These are phyloP conservation scores for Rhogogaster chlorosoma DNA, from an alignment of 2,888 invertebrate species.

Conservation along the genomic window DNA sequence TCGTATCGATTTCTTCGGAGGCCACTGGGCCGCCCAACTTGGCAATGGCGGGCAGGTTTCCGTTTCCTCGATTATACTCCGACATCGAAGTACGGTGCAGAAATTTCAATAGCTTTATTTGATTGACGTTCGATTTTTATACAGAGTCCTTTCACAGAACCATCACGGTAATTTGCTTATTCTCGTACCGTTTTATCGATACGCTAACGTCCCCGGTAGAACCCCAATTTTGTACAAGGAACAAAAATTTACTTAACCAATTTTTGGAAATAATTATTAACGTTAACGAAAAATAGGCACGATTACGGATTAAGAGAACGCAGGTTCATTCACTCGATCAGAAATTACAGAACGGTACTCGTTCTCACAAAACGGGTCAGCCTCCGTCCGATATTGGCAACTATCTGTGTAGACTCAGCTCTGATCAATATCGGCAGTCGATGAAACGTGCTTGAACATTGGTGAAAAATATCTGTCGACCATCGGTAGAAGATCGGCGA, in stretches of 20 bases:
- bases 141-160: not conserved
- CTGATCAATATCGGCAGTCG: not conserved
- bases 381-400: not conserved
- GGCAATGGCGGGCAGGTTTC: too few relatives aligned
- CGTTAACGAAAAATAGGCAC: not conserved
- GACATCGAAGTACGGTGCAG: not conserved
- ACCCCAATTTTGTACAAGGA: not conserved
- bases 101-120: constrained; percentile 4
- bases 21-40: not conserved
- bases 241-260: not conserved
- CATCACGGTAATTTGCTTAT: not conserved
- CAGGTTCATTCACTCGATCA: not conserved
- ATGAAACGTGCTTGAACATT: not conserved
- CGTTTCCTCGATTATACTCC: not conserved
- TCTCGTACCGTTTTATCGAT: not conserved
- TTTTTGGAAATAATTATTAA: not conserved
- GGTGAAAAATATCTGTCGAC: not conserved
- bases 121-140: not conserved
- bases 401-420: not conserved
- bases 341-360: not conserved
- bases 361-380: not conserved
- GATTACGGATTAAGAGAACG: not conserved
- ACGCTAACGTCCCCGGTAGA: not conserved
- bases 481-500: not conserved
- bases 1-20: constrained; percentile 13